Conservation (phyloP, 1,140 invertebrate genomes). For the Maconellicoccus hirsutus region DNA sequence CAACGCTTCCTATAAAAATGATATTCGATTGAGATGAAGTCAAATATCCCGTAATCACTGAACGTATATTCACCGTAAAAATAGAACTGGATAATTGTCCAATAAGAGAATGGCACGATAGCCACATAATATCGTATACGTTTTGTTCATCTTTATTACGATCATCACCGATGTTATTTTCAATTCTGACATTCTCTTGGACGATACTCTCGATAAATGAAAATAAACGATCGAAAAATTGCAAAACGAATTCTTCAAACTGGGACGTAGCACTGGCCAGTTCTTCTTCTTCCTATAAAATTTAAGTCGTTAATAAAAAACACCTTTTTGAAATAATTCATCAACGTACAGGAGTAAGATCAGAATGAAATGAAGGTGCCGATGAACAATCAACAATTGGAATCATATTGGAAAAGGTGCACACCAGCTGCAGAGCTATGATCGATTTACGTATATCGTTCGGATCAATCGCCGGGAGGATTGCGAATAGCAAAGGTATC, state of each 20-base stretch:
- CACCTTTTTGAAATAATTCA: background rate
- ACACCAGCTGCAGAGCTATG: slow-evolving; percentile 65
- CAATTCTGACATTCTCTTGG: slow-evolving; percentile 50
- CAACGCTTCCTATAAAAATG: slow-evolving; percentile 45
- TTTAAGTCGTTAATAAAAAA: too few relatives aligned
- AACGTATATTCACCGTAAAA: slow-evolving; percentile 38
- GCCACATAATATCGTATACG: slow-evolving; percentile 53
- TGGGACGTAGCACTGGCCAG: slow-evolving; percentile 66
- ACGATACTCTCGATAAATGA: slow-evolving; percentile 59
- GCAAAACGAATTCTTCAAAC: slow-evolving; percentile 78
- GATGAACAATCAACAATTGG: slow-evolving; percentile 74
- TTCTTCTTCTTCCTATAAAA: slow-evolving; percentile 50
- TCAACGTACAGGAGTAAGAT: slow-evolving; percentile 53
- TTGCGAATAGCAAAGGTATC: slow-evolving; percentile 62
- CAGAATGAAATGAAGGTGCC: slow-evolving; percentile 47
- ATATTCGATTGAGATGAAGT: too few relatives aligned
- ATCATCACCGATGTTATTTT: slow-evolving; percentile 44
- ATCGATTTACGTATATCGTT: slow-evolving; percentile 80
- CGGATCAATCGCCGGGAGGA: slow-evolving; percentile 78
- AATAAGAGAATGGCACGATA: slow-evolving; percentile 51
- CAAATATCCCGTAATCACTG: background rate
- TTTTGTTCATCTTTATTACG: slow-evolving; percentile 57
- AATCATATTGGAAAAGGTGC: slow-evolving; percentile 59
- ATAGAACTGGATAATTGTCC: slow-evolving; percentile 46
- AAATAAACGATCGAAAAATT: slow-evolving; percentile 71